These are phyloP conservation scores for Cinara cedri DNA, from an alignment of 2,888 invertebrate genomes.

Conservation along the genomic window DNA sequence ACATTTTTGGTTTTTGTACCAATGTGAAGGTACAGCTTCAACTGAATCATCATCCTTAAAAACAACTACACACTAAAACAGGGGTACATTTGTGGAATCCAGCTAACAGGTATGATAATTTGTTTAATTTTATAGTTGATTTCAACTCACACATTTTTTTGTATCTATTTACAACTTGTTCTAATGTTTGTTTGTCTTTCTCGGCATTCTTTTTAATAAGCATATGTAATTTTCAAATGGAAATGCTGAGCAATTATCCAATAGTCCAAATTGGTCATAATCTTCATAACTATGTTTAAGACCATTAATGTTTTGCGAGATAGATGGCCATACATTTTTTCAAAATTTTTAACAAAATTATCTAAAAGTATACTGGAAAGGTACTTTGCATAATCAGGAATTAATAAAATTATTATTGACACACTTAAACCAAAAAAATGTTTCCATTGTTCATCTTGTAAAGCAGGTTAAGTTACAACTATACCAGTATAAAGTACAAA, in stretches of 20 bases:
- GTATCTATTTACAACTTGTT: background rate
- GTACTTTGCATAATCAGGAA: slow-evolving; percentile 15
- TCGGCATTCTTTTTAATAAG: background rate
- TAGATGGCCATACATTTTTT: slow-evolving; percentile 29
- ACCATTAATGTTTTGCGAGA: slow-evolving; percentile 22
- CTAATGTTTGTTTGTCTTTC: slow-evolving; percentile 16
- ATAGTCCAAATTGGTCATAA: slow-evolving; percentile 10
- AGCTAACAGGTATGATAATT: background rate
- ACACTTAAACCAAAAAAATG: slow-evolving; percentile 32
- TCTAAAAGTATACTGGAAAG: slow-evolving; percentile 23
- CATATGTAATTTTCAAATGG: slow-evolving; percentile 17
- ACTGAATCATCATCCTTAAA: slow-evolving; percentile 15
- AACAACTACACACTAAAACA: background rate
- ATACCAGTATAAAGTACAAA: slow-evolving; percentile 31
- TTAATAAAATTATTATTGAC: slow-evolving; percentile 17
- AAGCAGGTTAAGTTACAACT: slow-evolving; percentile 15
- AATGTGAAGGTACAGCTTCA: slow-evolving; percentile 19
- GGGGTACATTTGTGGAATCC: slow-evolving; percentile 7
- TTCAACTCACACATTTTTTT: slow-evolving; percentile 11
- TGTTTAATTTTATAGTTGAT: background rate
- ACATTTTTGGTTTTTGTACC: background rate
- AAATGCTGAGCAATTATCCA: slow-evolving; percentile 25
- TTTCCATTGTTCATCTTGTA: slow-evolving; percentile 21
- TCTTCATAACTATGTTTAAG: slow-evolving; percentile 9
- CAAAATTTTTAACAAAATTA: slow-evolving; percentile 34